A percentile compares a stretch with the other conserved stretches of the same genome.
Evolutionary conservation across 1,140 invertebrate species (phyloP).

Genomic region (Drosophila micromelanica): DNA sequence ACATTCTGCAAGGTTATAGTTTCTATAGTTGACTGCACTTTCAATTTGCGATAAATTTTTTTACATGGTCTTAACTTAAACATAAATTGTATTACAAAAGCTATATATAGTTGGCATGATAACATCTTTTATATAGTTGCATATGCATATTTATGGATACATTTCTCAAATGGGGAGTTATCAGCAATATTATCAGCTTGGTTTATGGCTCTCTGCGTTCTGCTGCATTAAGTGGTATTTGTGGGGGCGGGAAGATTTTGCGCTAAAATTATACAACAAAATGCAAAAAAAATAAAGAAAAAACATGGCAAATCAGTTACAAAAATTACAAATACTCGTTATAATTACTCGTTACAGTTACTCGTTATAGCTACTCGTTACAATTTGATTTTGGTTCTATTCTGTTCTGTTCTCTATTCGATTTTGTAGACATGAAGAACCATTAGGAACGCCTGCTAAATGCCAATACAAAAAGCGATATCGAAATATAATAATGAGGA

Average conservation of each 20-base stretch:
- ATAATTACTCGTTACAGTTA: constrained; percentile 11
- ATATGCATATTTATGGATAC: background rate
- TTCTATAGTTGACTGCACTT: too few relatives aligned
- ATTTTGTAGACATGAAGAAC: constrained; percentile 32
- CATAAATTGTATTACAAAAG: too few relatives aligned
- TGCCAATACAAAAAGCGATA: constrained; percentile 17
- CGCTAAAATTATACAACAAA: constrained; percentile 42
- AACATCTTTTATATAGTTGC: too few relatives aligned
- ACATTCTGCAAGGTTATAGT: too few relatives aligned
- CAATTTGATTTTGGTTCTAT: constrained; percentile 19
- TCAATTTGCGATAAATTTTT: too few relatives aligned
- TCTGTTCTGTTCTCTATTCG: constrained; percentile 10
- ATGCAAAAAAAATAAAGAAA: constrained; percentile 10
- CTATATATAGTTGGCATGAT: too few relatives aligned
- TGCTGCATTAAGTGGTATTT: too few relatives aligned
- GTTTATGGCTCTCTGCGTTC: constrained; percentile 8
- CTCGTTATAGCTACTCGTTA: constrained; percentile 6
- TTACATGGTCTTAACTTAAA: too few relatives aligned
- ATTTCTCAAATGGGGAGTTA: too few relatives aligned
- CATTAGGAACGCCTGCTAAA: constrained; percentile 63
- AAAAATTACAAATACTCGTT: constrained; percentile 29
- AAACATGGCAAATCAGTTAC: constrained; percentile 47
- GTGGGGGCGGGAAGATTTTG: too few relatives aligned
- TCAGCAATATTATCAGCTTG: constrained; percentile 6
- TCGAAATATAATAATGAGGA: too few relatives aligned